Evolutionary conservation across 2,888 invertebrate genomes (phyloP).

Genomic region (Gari tellinella): DNA sequence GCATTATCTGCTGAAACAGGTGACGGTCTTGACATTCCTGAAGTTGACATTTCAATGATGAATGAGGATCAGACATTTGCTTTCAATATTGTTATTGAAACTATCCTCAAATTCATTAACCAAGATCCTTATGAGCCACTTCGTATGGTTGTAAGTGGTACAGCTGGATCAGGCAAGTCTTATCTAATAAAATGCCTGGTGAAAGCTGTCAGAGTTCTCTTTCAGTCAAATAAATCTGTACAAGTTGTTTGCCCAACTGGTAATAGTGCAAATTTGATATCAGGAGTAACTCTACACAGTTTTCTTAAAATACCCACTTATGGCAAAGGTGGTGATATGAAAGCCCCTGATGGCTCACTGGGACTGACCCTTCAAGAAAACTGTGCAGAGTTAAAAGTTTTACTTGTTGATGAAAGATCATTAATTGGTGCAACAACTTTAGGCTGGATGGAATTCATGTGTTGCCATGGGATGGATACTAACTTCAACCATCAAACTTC

Average conservation of each 20-base stretch:
- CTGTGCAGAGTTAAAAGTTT: slow-evolving; percentile 38
- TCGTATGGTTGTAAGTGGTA: slow-evolving; percentile 52
- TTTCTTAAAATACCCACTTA: slow-evolving; percentile 58
- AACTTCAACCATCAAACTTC: neutral
- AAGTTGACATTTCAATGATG: slow-evolving; percentile 38
- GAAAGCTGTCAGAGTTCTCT: slow-evolving; percentile 34
- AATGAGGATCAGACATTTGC: slow-evolving; percentile 58
- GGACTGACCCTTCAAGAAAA: slow-evolving; percentile 49
- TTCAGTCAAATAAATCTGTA: slow-evolving; percentile 41
- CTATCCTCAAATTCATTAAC: slow-evolving; percentile 18
- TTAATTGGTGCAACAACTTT: slow-evolving; percentile 46
- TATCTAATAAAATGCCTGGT: slow-evolving; percentile 59
- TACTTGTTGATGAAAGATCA: slow-evolving; percentile 63
- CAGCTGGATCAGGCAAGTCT: slow-evolving; percentile 61
- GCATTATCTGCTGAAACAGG: neutral
- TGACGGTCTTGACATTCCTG: slow-evolving; percentile 29
- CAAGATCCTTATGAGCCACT: slow-evolving; percentile 26
- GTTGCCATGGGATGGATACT: slow-evolving; percentile 31
- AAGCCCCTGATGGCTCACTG: slow-evolving; percentile 46
- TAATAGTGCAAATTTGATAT: slow-evolving; percentile 61
- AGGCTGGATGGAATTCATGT: slow-evolving; percentile 48
- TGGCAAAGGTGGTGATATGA: slow-evolving; percentile 38
- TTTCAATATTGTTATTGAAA: slow-evolving; percentile 56
- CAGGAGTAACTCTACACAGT: slow-evolving; percentile 55
- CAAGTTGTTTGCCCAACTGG: slow-evolving; percentile 64